Evolutionary conservation across 2,888 invertebrate species (phyloP), one percentile per base, ranked within the genome.

Genomic region (Euplexia lucipara): DNA sequence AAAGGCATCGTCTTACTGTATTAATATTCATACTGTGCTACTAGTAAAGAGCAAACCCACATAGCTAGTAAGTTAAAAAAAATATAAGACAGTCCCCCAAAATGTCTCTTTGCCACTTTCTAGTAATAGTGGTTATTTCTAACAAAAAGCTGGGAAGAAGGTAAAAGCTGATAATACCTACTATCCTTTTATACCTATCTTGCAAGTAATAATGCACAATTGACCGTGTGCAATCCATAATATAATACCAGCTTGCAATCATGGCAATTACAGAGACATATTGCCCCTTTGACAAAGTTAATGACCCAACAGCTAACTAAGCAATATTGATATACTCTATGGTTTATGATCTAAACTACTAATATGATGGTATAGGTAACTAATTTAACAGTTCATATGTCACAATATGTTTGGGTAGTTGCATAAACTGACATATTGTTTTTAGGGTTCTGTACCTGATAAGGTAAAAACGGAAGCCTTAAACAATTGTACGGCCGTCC

Each of bases 211-310:
- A 42, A 32, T 32, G 35, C 20, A 51, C 20, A 32, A 53, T 53
- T 37, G 22, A 9, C 18, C 6, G n/a, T 35, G 20, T 54, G 18
- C n/a, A 42, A 16, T 44, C 41, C 42, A 41, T 49, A 37, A 44
- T 48, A 44, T 51, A 64, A 42, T 54, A 35, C 20, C 47, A 60
- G 44, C 26, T 32, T 35, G 44, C 35, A 60, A 57, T 60, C 37
- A 34, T 64, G 20, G 18, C 52, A 69, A 72, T 75, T 57, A 74
- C 44, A 44, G 45, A 44, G 52, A 65, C 74, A 57, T 59, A 67
- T 78, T 67, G 48, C 35, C 32, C n/a, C 54, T 77, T 77, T 71
- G 78, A 65, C 78, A 18, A 74, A 71, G 65, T 53, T 77, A 77
- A 71, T 77, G 65, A 62, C 12, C 59, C 64, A 53, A 60, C 14